Percentiles rank a stretch among this genome's conserved stretches.
Evolutionary conservation across 2,888 invertebrate species (phyloP).

Genomic region (Miltochrista miniata): DNA sequence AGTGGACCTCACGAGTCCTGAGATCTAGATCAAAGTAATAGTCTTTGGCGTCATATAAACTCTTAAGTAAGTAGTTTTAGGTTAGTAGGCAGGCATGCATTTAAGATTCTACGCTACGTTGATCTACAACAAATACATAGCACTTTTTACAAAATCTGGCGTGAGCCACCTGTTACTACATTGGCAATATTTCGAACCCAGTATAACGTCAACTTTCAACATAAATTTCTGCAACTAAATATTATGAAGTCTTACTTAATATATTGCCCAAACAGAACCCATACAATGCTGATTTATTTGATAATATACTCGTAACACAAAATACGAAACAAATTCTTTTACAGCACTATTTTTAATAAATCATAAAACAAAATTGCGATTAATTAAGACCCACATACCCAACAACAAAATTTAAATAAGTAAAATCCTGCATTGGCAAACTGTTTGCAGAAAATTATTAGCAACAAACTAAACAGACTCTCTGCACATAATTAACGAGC

Average conservation of each 20-base stretch:
- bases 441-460: background rate
- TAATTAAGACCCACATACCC: constrained; percentile 17
- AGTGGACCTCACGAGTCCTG: no score
- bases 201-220: background rate
- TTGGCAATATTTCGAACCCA: background rate
- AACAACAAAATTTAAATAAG: background rate
- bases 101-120: no score
- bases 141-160: no score
- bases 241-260: background rate
- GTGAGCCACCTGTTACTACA: background rate
- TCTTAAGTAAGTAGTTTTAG: no score
- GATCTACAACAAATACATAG: no score
- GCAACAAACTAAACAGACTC: background rate
- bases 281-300: background rate
- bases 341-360: constrained; percentile 14
- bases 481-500: no score
- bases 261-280: background rate
- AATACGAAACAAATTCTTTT: constrained; percentile 6
- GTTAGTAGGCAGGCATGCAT: no score
- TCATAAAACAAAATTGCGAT: constrained; percentile 12
- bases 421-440: background rate
- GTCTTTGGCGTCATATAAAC: no score
- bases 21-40: no score
- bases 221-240: background rate
- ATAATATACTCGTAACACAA: background rate